phyloP scores from a whole-genome alignment of 1,140 invertebrate genomes.

The Leptopilina boulardi region DNA sequence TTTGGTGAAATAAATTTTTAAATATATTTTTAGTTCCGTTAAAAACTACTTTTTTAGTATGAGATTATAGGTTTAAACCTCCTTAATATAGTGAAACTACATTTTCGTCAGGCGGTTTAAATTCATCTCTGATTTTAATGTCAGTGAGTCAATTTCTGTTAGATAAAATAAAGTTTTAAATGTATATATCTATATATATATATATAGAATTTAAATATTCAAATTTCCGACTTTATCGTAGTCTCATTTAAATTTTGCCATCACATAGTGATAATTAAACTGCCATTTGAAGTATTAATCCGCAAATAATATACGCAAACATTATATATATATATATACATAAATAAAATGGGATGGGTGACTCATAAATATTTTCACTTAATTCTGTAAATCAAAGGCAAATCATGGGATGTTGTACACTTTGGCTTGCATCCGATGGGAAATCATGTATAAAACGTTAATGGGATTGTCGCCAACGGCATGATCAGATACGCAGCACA shows the following conservation, averaged over 20 bases:
- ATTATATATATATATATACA: not conserved
- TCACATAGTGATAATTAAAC: not conserved
- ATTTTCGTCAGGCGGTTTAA: too few species aligned
- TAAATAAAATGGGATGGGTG: not conserved
- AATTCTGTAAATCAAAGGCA: conserved; percentile 48
- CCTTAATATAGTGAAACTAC: too few species aligned
- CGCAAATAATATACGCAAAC: not conserved
- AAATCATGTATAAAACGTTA: conserved; percentile 24
- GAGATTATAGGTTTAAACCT: too few species aligned
- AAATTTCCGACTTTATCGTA: too few species aligned
- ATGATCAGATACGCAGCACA: conserved; percentile 15
- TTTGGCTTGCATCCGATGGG: conserved; percentile 2
- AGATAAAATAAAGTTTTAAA: too few species aligned
- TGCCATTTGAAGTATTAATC: not conserved
- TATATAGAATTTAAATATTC: too few species aligned
- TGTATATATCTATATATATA: not conserved
- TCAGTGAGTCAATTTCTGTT: too few species aligned
- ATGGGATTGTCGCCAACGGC: conserved; percentile 25
- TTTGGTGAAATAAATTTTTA: too few species aligned
- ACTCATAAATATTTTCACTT: conserved; percentile 52
- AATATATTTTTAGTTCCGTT: too few species aligned
- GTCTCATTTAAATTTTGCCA: not conserved
- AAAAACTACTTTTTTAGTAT: too few species aligned
- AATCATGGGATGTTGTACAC: not conserved
- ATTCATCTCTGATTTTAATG: too few species aligned